Percentiles rank a stretch among this genome's conserved stretches.
These are phyloP conservation scores for Epizoanthus ramosus DNA, from an alignment of 92 coral and sea anemone genomes.

Conservation along the genomic window DNA sequence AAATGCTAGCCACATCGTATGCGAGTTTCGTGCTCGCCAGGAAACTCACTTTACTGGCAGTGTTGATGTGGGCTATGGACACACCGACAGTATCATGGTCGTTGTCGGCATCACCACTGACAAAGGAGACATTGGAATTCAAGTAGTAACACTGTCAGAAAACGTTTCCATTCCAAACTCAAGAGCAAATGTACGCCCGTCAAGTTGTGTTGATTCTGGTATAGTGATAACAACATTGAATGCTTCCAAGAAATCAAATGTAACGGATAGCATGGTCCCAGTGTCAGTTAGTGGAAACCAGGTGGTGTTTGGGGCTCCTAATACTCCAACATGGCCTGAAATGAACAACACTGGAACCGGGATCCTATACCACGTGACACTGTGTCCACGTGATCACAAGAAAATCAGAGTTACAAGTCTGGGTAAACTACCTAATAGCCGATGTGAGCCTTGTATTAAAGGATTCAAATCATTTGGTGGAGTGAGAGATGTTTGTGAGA, in stretches of 20 bases:
- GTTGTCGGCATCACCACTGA: no score
- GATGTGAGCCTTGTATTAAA: constrained; percentile 42
- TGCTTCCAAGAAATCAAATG: no score
- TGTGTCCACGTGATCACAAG: constrained; percentile 53
- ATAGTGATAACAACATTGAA: no score
- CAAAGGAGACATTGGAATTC: not conserved
- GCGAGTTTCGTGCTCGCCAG: no score
- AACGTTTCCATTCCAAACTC: no score
- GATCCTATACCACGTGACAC: constrained; percentile 54
- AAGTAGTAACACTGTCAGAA: no score
- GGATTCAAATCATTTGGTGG: constrained; percentile 53
- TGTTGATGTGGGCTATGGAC: no score
- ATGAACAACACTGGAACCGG: constrained; percentile 49
- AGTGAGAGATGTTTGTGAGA: constrained; percentile 21
- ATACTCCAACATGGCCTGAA: constrained; percentile 56
- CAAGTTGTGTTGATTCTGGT: no score
- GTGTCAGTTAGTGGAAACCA: constrained; percentile 44
- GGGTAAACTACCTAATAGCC: not conserved
- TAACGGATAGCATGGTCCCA: not conserved
- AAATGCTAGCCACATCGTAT: no score
- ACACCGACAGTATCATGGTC: no score
- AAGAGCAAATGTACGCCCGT: no score
- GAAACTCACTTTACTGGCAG: no score
- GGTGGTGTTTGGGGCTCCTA: constrained; percentile 60
- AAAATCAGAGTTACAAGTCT: constrained; percentile 36